Evolutionary conservation across 2,888 invertebrate species (phyloP).

Genomic region (Sympetrum striolatum): DNA sequence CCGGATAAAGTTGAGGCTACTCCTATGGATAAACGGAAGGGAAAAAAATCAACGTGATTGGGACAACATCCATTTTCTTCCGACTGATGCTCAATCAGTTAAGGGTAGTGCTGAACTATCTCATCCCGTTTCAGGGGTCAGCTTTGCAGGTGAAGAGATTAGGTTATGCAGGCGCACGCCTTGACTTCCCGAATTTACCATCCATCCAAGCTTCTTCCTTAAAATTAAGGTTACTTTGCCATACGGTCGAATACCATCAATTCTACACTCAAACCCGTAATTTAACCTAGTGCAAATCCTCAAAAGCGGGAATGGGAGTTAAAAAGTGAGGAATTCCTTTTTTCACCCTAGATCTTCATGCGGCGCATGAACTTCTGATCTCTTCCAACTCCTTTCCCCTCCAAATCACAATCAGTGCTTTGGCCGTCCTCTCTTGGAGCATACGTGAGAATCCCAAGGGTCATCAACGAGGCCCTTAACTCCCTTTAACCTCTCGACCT

Average conservation of each 20-base stretch:
- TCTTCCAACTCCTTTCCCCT: neutral
- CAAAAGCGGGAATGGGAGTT: no score
- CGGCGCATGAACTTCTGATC: neutral
- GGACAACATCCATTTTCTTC: no score
- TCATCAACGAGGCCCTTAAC: conserved; percentile 34
- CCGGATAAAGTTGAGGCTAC: no score
- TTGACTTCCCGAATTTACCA: no score
- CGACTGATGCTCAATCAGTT: no score
- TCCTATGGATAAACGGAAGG: no score
- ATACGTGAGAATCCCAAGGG: conserved; percentile 31
- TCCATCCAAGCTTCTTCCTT: no score
- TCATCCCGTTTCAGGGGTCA: no score
- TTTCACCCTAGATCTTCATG: neutral
- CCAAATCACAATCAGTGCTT: conserved; percentile 36
- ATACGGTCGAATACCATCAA: no score
- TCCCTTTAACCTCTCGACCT: conserved; percentile 31
- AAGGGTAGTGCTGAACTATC: neutral
- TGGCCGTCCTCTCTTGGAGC: conserved; percentile 1
- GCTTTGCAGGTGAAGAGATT: neutral
- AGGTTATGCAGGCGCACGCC: neutral
- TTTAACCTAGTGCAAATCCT: neutral
- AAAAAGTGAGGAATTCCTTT: neutral
- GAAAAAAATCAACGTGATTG: no score
- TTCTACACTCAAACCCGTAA: no score
- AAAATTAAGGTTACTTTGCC: no score